phyloP scores from a whole-genome alignment of 2,797 vertebrate species.

The Sebastes steindachneri region DNA sequence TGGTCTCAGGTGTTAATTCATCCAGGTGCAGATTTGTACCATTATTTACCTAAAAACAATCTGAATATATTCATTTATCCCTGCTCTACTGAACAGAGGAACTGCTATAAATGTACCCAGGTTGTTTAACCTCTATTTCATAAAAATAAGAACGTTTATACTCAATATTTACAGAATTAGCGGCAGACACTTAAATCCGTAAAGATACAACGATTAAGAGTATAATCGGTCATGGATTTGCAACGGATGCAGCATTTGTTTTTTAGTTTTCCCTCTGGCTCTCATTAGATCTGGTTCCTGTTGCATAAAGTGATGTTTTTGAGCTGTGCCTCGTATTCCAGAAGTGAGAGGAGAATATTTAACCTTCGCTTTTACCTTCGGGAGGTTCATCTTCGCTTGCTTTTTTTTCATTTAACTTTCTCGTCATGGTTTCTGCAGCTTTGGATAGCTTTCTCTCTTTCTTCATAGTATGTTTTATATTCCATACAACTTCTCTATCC shows the following conservation, averaged over 20 bases:
- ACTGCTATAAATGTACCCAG: background rate
- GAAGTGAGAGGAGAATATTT: background rate
- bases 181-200: background rate
- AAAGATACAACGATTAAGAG: background rate
- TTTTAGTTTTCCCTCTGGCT: background rate
- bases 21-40: background rate
- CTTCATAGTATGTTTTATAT: background rate
- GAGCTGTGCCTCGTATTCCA: background rate
- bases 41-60: background rate
- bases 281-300: background rate
- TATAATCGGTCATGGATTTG: background rate
- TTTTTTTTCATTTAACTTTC: background rate
- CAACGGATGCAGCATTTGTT: background rate
- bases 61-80: background rate
- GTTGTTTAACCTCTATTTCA: background rate
- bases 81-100: background rate
- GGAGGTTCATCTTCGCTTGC: background rate
- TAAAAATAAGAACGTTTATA: fast-evolving
- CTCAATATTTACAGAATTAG: background rate
- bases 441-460: background rate
- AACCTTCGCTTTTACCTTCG: background rate
- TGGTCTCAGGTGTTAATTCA: background rate
- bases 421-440: background rate
- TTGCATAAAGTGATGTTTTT: background rate
- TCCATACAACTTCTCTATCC: background rate